Percentiles rank a stretch among this genome's conserved stretches.
phyloP scores from a whole-genome alignment of 35 echinoderm and acorn worm genomes.

The Diadema setosum region DNA sequence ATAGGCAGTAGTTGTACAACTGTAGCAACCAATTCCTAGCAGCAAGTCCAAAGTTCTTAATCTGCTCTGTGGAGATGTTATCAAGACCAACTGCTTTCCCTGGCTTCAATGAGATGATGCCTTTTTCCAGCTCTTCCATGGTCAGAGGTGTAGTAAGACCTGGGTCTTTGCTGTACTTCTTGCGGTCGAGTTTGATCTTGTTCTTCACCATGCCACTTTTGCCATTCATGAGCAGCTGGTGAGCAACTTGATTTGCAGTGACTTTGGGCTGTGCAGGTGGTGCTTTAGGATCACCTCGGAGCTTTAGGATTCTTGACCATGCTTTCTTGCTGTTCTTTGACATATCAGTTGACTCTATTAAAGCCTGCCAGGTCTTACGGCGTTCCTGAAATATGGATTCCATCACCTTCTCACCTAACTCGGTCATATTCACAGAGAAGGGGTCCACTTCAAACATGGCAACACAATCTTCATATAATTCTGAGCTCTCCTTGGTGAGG shows the following conservation, averaged over 20 bases:
- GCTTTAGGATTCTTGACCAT: not conserved
- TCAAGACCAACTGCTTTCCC: conserved; percentile 12
- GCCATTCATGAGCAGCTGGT: conserved; percentile 1
- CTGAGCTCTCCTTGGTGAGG: too few relatives aligned
- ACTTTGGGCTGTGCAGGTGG: not conserved
- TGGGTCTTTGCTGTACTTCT: conserved; percentile 15
- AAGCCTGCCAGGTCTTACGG: too few relatives aligned
- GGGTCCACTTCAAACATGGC: too few relatives aligned
- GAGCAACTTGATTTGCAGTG: conserved; percentile 10
- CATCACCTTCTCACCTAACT: too few relatives aligned
- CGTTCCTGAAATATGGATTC: too few relatives aligned
- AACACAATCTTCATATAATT: too few relatives aligned
- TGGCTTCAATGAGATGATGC: not conserved
- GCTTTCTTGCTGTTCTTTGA: too few relatives aligned
- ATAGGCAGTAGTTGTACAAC: conserved; percentile 30
- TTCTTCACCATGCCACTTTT: not conserved
- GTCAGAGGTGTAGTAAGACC: too few relatives aligned
- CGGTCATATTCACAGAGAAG: too few relatives aligned
- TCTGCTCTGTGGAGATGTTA: conserved; percentile 21
- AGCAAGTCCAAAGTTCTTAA: conserved; percentile 18
- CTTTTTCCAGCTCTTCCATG: conserved; percentile 16
- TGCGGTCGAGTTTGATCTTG: conserved; percentile 9
- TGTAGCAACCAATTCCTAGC: conserved; percentile 12
- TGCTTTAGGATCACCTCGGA: not conserved
- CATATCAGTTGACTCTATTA: too few relatives aligned